phyloP scores from a whole-genome alignment of 2,113 vertebrate species.

The Chamaetylas fuelleborni region DNA sequence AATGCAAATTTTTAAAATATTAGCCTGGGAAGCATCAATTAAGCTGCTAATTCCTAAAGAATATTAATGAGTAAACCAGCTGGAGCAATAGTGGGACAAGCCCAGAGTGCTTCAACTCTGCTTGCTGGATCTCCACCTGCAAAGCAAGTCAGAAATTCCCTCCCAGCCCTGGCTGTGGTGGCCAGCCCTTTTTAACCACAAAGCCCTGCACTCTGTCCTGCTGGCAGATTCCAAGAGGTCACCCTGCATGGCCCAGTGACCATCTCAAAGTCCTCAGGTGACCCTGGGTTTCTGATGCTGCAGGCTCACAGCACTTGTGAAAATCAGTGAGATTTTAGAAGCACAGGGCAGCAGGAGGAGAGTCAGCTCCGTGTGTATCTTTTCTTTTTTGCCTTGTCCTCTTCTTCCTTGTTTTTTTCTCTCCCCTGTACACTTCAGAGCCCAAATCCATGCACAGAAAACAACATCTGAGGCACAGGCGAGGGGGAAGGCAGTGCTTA shows the following conservation, averaged over 20 bases:
- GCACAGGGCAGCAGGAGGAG: background rate
- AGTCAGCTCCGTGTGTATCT: background rate
- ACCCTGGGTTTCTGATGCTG: background rate
- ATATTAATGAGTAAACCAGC: background rate
- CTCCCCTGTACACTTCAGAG: rapidly evolving
- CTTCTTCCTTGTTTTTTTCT: background rate
- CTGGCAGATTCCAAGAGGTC: background rate
- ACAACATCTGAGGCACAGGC: background rate
- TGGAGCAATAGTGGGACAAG: background rate
- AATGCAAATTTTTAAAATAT: background rate
- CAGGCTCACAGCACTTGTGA: rapidly evolving
- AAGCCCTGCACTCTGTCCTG: background rate
- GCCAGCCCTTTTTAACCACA: background rate
- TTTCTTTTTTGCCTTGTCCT: background rate
- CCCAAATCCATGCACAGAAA: background rate
- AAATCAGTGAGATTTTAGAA: background rate
- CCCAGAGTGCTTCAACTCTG: rapidly evolving
- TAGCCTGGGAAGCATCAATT: background rate
- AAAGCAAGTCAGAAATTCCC: background rate
- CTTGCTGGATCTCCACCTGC: background rate
- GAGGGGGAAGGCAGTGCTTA: background rate
- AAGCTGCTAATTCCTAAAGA: background rate
- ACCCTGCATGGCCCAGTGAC: background rate
- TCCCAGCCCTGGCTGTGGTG: rapidly evolving
- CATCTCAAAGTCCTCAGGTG: background rate